Conservation (phyloP, 2,113 vertebrate genomes). For the Polyodon spathula region DNA sequence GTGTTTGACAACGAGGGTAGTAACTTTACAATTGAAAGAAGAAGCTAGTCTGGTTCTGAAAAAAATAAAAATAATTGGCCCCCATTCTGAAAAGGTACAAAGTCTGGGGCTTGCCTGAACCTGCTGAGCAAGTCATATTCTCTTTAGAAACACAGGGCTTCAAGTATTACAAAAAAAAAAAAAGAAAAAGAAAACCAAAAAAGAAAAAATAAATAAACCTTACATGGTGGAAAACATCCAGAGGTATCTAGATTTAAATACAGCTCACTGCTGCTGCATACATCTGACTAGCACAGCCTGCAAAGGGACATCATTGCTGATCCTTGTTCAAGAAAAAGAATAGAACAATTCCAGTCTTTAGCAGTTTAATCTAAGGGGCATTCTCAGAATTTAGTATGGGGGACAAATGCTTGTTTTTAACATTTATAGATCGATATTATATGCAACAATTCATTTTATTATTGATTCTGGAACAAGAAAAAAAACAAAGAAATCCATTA, state of each 20-base stretch:
- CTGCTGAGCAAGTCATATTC: slow-evolving; percentile 75
- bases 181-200: not conserved
- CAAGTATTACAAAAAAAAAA: slow-evolving; percentile 69
- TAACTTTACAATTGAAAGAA: slow-evolving; percentile 74
- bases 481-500: slow-evolving; percentile 9
- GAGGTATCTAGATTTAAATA: slow-evolving; percentile 59
- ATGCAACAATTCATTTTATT: not conserved
- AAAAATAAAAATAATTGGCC: slow-evolving; percentile 60
- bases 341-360: slow-evolving; percentile 4
- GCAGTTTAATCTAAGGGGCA: slow-evolving; percentile 3
- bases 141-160: slow-evolving; percentile 74
- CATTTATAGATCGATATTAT: slow-evolving; percentile 1
- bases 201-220: slow-evolving; percentile 38
- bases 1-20: slow-evolving; percentile 70
- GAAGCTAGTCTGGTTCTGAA: slow-evolving; percentile 68
- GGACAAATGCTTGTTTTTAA: slow-evolving; percentile 13
- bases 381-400: slow-evolving; percentile 18
- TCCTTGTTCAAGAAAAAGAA: slow-evolving; percentile 36
- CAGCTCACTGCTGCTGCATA: slow-evolving; percentile 36
- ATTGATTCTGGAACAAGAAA: slow-evolving; percentile 5
- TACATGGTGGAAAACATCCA: slow-evolving; percentile 75
- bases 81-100: slow-evolving; percentile 70
- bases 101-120: slow-evolving; percentile 73
- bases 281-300: slow-evolving; percentile 10
- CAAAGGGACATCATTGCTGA: slow-evolving; percentile 3